These are phyloP conservation scores for Sphenodon punctatus DNA, from an alignment of 2,797 vertebrate species.

Conservation along the genomic window DNA sequence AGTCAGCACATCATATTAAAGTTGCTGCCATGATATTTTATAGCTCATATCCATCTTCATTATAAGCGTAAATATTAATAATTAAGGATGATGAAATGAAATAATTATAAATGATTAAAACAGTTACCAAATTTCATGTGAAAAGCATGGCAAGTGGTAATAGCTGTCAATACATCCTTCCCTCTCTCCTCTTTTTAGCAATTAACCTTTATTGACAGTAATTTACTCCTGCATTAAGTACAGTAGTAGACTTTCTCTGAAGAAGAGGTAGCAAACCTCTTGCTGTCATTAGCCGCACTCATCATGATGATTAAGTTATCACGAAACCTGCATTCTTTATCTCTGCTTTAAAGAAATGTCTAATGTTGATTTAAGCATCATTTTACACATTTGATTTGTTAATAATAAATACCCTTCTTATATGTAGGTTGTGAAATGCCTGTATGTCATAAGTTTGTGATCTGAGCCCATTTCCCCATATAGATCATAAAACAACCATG, in stretches of 20 bases:
- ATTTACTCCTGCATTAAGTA: conserved; percentile 37
- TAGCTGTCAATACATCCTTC: not conserved
- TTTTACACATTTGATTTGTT: conserved; percentile 3
- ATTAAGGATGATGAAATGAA: conserved; percentile 43
- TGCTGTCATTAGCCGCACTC: not conserved
- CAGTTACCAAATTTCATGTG: conserved; percentile 35
- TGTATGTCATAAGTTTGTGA: not conserved
- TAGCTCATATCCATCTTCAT: conserved; percentile 62
- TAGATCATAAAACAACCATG: no score
- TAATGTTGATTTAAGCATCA: conserved; percentile 22
- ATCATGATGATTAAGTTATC: conserved; percentile 3
- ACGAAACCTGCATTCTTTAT: conserved; percentile 35
- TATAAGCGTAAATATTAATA: conserved; percentile 61
- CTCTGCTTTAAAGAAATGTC: not conserved
- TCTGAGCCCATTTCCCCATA: no score
- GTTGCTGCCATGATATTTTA: conserved; percentile 28
- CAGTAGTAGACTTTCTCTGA: not conserved
- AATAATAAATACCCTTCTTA: not conserved
- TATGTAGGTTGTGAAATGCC: conserved; percentile 24
- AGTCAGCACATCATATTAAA: conserved; percentile 18
- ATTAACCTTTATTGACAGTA: conserved; percentile 43
- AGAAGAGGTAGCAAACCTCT: conserved; percentile 14
- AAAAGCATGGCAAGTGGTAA: conserved; percentile 19
- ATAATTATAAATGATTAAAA: conserved; percentile 41
- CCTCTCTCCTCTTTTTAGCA: conserved; percentile 2